phyloP scores from a whole-genome alignment of 2,797 vertebrate genomes.

The Sebastes miniatus region DNA sequence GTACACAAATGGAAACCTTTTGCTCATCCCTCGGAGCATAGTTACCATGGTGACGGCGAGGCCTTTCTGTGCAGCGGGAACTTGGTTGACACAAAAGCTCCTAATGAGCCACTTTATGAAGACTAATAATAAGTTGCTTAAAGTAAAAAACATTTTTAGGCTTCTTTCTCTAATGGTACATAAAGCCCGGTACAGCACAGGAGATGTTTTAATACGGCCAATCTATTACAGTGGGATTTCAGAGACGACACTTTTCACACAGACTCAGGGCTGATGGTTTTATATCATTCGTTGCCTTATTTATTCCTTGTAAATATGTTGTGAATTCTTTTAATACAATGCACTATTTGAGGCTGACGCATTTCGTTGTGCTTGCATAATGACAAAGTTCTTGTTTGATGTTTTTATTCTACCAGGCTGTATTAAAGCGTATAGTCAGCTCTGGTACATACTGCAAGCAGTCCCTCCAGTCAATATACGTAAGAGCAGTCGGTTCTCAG shows the following conservation, averaged over 20 bases:
- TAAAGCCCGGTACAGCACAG: background rate
- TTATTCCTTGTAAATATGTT: background rate
- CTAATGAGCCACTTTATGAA: background rate
- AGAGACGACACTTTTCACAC: too few relatives aligned
- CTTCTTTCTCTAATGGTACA: background rate
- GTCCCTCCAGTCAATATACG: background rate
- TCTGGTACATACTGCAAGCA: background rate
- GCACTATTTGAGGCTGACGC: too few relatives aligned
- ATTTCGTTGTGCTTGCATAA: background rate
- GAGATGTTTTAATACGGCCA: background rate
- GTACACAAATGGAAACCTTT: slow-evolving; percentile 13
- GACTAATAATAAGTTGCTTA: background rate
- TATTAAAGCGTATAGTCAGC: background rate
- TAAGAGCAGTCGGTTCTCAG: background rate
- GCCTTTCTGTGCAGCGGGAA: slow-evolving; percentile 1
- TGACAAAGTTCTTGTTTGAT: background rate
- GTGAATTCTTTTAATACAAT: background rate
- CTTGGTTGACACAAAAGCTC: background rate
- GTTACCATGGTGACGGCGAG: slow-evolving; percentile 40
- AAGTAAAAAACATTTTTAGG: background rate
- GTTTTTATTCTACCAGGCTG: background rate
- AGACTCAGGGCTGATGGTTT: background rate
- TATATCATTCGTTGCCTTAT: background rate
- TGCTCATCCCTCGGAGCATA: background rate
- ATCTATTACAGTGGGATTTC: background rate